Evolutionary conservation across 2,888 invertebrate genomes (phyloP).

Genomic region (Hydropsyche betteni): DNA sequence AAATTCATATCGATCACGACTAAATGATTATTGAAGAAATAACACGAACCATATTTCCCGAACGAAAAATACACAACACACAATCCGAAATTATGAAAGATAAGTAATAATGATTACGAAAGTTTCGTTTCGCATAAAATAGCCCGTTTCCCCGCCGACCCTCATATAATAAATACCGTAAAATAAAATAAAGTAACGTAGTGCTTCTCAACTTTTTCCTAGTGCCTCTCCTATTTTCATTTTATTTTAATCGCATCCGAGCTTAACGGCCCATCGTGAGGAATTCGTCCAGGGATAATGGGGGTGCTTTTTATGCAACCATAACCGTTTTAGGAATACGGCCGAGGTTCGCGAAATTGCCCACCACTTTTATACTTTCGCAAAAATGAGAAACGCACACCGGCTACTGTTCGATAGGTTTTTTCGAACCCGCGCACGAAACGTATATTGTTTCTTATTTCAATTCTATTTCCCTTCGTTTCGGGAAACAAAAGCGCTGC

Average conservation of each 20-base stretch:
- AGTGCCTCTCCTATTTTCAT: conserved; percentile 7
- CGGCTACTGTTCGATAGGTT: conserved; percentile 9
- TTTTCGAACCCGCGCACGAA: neutral
- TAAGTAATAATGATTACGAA: no score
- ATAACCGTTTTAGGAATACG: conserved; percentile 25
- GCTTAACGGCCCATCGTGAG: conserved; percentile 28
- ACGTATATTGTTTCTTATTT: no score
- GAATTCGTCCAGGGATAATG: conserved; percentile 30
- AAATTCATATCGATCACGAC: no score
- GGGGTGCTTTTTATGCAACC: conserved; percentile 32
- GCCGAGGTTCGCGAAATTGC: conserved; percentile 30
- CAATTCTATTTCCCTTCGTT: no score
- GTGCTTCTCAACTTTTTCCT: neutral
- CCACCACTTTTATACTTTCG: neutral
- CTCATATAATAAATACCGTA: no score
- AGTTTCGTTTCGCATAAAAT: no score
- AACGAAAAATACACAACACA: no score
- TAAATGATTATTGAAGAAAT: no score
- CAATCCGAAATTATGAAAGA: no score
- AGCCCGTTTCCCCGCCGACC: no score
- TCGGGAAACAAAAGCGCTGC: no score
- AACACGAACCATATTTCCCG: no score
- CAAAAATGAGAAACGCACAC: conserved; percentile 28
- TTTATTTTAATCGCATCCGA: conserved; percentile 28
- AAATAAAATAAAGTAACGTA: neutral